Conservation (phyloP, 1,140 invertebrate species). For the Sinella curviseta region DNA sequence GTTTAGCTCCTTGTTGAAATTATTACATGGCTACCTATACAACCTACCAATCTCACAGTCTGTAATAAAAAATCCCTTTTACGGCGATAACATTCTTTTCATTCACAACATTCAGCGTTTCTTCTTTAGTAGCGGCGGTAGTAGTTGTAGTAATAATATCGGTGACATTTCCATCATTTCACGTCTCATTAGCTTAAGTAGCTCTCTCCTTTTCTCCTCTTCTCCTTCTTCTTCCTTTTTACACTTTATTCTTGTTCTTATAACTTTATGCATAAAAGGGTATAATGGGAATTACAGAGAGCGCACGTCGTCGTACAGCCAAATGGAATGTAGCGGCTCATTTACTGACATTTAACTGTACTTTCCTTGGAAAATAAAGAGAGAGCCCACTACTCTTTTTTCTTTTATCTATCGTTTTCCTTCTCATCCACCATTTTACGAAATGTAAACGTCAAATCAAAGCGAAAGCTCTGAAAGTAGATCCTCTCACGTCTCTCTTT, state of each 20-base stretch:
- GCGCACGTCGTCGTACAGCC: background rate
- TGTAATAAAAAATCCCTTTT: background rate
- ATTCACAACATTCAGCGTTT: background rate
- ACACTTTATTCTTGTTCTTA: too few species aligned
- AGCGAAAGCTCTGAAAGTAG: background rate
- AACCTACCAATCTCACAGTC: too few species aligned
- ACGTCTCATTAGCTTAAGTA: constrained; percentile 39
- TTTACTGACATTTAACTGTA: constrained; percentile 26
- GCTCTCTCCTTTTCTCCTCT: too few species aligned
- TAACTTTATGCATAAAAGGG: background rate
- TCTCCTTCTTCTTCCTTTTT: constrained; percentile 4
- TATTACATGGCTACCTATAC: too few species aligned
- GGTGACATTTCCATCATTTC: constrained; percentile 45
- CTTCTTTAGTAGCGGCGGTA: background rate
- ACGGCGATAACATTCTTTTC: background rate
- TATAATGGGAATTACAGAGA: background rate
- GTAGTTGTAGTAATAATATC: background rate
- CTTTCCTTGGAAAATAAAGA: background rate
- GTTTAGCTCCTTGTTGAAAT: too few species aligned
- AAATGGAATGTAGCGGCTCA: constrained; percentile 24
- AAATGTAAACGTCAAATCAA: background rate
- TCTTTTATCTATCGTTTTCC: too few species aligned
- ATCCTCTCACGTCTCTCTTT: too few species aligned
- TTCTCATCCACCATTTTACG: too few species aligned
- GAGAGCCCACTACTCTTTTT: background rate